Evolutionary conservation across 2,888 invertebrate genomes (phyloP).

Genomic region (Hetaerina titia): DNA sequence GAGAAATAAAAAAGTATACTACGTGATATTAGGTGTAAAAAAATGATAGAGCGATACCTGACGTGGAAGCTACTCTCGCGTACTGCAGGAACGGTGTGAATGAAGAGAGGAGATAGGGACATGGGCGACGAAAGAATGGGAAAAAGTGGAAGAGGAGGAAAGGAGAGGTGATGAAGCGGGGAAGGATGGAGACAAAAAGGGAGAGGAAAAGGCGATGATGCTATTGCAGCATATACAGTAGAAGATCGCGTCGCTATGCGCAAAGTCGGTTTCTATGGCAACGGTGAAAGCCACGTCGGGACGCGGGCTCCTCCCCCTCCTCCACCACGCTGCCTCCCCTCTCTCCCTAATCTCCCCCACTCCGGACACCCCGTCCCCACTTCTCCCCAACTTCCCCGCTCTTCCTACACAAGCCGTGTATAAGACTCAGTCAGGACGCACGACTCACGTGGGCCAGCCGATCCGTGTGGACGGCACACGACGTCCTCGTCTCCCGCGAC

Average conservation of each 20-base stretch:
- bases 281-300: slow-evolving; percentile 47
- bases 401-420: neutral
- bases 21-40: neutral
- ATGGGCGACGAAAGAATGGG: neutral
- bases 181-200: neutral
- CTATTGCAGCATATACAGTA: slow-evolving; percentile 59
- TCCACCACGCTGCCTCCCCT: neutral
- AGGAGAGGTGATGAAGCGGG: slow-evolving; percentile 38
- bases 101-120: neutral
- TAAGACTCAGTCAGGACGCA: slow-evolving; percentile 53
- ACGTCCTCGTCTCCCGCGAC: neutral
- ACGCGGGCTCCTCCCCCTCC: slow-evolving; percentile 42
- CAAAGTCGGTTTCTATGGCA: slow-evolving; percentile 46
- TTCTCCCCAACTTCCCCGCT: neutral
- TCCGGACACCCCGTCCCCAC: neutral
- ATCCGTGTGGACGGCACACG: neutral
- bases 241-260: slow-evolving; percentile 58
- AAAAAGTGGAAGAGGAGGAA: neutral
- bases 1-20: neutral
- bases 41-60: neutral
- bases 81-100: neutral
- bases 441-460: slow-evolving; percentile 54
- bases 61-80: neutral
- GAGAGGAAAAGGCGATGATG: slow-evolving; percentile 24
- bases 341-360: neutral